A percentile compares a stretch with the other conserved stretches of the same genome.
Conservation (phyloP, 2,113 vertebrate genomes). For the Parotia lawesii region DNA sequence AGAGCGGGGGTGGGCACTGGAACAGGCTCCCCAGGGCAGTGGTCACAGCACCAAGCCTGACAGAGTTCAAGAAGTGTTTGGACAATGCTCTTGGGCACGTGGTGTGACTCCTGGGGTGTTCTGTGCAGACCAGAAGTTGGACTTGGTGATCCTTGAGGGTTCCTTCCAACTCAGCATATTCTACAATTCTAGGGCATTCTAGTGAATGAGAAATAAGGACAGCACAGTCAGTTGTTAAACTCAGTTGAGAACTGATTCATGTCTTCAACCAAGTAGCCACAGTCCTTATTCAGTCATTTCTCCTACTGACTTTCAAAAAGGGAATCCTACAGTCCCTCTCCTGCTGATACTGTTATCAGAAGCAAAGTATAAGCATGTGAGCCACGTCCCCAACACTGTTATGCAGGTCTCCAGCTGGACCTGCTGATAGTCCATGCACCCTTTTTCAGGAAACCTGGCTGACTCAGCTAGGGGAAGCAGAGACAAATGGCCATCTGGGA, state of each 20-base stretch:
- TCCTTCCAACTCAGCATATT: neutral
- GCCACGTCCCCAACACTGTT: neutral
- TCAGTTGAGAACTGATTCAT: neutral
- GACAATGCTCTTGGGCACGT: neutral
- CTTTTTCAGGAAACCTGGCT: neutral
- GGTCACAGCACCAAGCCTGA: neutral
- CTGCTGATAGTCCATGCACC: neutral
- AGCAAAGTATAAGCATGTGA: neutral
- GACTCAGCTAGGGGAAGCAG: neutral
- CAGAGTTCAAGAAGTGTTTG: neutral
- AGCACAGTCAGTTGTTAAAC: no score
- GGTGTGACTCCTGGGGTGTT: neutral
- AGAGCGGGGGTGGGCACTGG: rapidly evolving
- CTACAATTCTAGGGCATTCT: neutral
- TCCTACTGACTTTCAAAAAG: neutral
- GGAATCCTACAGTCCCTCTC: neutral
- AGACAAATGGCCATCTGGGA: neutral
- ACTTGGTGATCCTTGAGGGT: neutral
- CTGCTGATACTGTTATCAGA: neutral
- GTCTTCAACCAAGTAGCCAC: neutral
- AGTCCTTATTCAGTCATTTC: neutral
- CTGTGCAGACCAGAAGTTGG: neutral
- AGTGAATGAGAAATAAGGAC: neutral
- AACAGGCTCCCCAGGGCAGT: neutral
- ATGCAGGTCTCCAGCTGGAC: neutral